Evolutionary conservation across 2,888 invertebrate genomes (phyloP), one percentile per base, ranked within the genome.

Genomic region (Lasioglossum lativentre): DNA sequence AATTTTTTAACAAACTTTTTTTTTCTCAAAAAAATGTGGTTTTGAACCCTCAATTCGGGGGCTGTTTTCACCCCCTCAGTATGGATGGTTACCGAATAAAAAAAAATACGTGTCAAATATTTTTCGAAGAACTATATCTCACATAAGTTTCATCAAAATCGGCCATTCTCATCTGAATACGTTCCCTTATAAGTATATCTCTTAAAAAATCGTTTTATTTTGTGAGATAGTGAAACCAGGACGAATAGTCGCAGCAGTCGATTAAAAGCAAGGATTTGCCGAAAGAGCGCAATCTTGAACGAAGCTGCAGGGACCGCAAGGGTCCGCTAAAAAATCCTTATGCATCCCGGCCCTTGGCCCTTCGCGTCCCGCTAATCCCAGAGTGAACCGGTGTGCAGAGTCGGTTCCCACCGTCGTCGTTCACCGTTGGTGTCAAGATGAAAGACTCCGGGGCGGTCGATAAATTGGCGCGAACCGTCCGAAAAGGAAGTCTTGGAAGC

Each of bases 401-500:
- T 70, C 68, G 23, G 77, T 84, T 84, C 82, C 82, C 82, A 83
- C 74, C 59, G 74, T 72, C 59, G 77, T 75, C 59, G 77, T 78
- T 45, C n/a, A 47, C 45, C 70, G 40, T 68, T 72, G 86, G 85
- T 71, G 75, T 74, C 82, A 76, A 70, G 75, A 72, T 63, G 79
- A 86, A 76, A 71, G 82, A 56, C 80, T 59, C 40, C 56, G 70
- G 78, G 30, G 56, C 72, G 72, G 23, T 42, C 70, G 45, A 63
- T 30, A 66, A 82, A 82, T 83, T 82, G 52, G 73, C 59, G 82
- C 78, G 75, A 70, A 75, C 80, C 82, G 82, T 84, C 79, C 83
- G 85, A 80, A 83, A 80, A 87, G 89, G 89, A 90, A 90, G 88
- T 90, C 90, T 82, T 90, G 84, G 88, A 87, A 86, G 89, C 83